Conservation (phyloP, 2,797 vertebrate genomes). For the Apogon hyalosoma region DNA sequence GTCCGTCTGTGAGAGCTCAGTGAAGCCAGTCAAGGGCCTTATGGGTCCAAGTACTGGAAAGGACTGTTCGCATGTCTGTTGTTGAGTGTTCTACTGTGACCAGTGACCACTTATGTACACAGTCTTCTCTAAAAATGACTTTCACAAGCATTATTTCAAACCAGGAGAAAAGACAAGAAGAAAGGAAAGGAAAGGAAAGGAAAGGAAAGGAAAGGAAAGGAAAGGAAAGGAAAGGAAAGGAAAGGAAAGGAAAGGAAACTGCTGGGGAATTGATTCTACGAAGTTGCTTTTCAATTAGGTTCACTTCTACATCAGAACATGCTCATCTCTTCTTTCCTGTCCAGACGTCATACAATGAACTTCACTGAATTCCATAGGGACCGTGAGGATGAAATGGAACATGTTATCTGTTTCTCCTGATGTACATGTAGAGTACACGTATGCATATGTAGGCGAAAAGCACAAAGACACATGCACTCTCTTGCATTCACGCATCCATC, state of each 20-base stretch:
- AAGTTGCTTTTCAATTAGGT: conserved; percentile 51
- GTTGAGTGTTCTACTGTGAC: not conserved
- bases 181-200: too few relatives aligned
- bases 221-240: too few relatives aligned
- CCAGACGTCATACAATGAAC: conserved; percentile 32
- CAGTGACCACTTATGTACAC: too few relatives aligned
- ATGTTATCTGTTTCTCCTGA: conserved; percentile 29
- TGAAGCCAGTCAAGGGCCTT: too few relatives aligned
- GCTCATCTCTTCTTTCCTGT: not conserved
- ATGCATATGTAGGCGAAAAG: conserved; percentile 2
- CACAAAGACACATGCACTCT: conserved; percentile 13
- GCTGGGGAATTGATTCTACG: conserved; percentile 20
- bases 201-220: too few relatives aligned
- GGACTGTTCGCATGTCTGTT: too few relatives aligned
- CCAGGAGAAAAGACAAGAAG: conserved; percentile 2
- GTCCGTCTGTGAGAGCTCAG: too few relatives aligned
- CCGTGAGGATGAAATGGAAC: conserved; percentile 14
- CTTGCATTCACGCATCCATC: conserved; percentile 7
- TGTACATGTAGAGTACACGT: not conserved
- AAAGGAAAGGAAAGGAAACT: conserved; percentile 14
- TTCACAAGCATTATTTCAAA: conserved; percentile 35
- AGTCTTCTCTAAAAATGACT: conserved; percentile 23
- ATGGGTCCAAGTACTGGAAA: too few relatives aligned
- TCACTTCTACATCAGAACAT: conserved; percentile 19
- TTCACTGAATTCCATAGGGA: conserved; percentile 17